phyloP scores from a whole-genome alignment of 2,888 invertebrate species.

The Polydesmus complanatus region DNA sequence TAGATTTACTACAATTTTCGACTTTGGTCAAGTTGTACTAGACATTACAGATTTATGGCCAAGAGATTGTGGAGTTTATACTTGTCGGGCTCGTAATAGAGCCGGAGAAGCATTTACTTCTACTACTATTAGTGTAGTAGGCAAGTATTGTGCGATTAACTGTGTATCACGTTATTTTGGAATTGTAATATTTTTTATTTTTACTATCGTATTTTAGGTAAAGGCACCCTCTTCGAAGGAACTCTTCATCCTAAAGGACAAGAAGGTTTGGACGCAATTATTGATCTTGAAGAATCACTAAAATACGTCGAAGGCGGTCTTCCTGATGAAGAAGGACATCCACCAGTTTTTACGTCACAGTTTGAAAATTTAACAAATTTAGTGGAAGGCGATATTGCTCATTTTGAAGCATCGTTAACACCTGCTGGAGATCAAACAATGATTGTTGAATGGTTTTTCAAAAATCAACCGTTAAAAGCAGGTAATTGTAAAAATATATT shows the following conservation, averaged over 20 bases:
- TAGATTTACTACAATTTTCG: conserved; percentile 79
- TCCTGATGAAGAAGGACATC: conserved; percentile 63
- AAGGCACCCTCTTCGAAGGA: conserved; percentile 63
- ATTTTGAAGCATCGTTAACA: conserved; percentile 90
- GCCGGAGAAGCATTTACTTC: conserved; percentile 84
- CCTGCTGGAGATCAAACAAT: conserved; percentile 88
- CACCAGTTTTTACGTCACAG: conserved; percentile 72
- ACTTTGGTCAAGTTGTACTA: conserved; percentile 91
- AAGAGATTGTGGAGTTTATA: conserved; percentile 85
- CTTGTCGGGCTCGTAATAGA: conserved; percentile 76
- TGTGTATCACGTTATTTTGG: background rate
- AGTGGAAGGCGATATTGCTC: conserved; percentile 89
- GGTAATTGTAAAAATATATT: background rate
- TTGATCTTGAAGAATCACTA: conserved; percentile 74
- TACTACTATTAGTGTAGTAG: conserved; percentile 68
- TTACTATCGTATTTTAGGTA: conserved; percentile 20
- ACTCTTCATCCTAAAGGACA: conserved; percentile 93
- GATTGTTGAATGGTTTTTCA: conserved; percentile 92
- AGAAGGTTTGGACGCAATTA: conserved; percentile 78
- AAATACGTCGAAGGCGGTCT: conserved; percentile 33
- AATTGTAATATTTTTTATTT: no score
- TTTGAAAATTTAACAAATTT: conserved; percentile 69
- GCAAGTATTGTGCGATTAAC: conserved; percentile 25
- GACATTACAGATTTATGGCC: conserved; percentile 84
- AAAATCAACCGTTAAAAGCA: conserved; percentile 55